Percentiles rank a stretch among this genome's conserved stretches.
These are phyloP conservation scores for Pollenia angustigena DNA, from an alignment of 2,888 invertebrate genomes.

Conservation along the genomic window DNA sequence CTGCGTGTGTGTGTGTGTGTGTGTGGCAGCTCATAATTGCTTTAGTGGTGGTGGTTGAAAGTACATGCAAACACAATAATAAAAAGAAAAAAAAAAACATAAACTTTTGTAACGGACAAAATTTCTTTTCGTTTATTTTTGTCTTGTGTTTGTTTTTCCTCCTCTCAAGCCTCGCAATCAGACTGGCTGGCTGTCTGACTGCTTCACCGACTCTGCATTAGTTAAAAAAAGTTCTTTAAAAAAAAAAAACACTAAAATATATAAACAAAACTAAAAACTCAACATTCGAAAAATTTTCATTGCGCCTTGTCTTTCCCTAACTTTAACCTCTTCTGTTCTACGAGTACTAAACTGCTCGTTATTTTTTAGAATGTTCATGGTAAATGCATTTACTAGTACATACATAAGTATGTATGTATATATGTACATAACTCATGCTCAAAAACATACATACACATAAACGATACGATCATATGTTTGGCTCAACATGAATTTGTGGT, in stretches of 20 bases:
- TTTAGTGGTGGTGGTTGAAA: constrained; percentile 69
- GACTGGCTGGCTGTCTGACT: neutral
- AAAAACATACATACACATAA: neutral
- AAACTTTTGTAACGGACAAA: constrained; percentile 75
- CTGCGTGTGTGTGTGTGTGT: constrained; percentile 7
- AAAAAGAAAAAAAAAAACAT: constrained; percentile 40
- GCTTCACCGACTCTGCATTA: constrained; percentile 16
- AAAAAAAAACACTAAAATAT: constrained; percentile 13
- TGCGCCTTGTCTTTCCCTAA: constrained; percentile 37
- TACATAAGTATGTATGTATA: neutral
- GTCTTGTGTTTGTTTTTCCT: constrained; percentile 52
- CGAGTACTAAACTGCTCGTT: constrained; percentile 17
- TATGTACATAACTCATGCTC: constrained; percentile 19
- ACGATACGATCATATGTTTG: constrained; percentile 42
- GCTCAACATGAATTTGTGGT: constrained; percentile 54
- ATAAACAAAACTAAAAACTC: constrained; percentile 17
- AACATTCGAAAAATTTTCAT: constrained; percentile 35
- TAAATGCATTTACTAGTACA: constrained; percentile 49
- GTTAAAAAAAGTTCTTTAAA: constrained; percentile 43
- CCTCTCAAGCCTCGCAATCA: constrained; percentile 44
- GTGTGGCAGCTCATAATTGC: constrained; percentile 65
- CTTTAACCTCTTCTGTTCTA: constrained; percentile 56
- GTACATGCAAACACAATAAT: constrained; percentile 39
- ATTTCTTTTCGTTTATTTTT: constrained; percentile 66
- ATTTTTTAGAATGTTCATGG: constrained; percentile 45